phyloP scores from a whole-genome alignment of 2,888 invertebrate genomes.

The Busseola fusca region DNA sequence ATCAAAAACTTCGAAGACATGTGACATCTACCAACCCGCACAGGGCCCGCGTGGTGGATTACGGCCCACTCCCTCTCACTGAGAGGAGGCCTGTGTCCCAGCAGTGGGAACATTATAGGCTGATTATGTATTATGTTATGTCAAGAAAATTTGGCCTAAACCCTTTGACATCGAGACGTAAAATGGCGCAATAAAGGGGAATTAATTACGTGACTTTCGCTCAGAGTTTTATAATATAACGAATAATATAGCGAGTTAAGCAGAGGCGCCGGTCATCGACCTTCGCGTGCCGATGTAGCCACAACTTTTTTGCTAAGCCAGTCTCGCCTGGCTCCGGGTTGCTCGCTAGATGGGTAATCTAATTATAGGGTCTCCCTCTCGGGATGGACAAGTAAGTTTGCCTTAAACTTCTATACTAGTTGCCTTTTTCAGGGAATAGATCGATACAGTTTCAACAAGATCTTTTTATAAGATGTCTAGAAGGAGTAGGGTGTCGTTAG shows the following conservation, averaged over 20 bases:
- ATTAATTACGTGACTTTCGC: slow-evolving; percentile 76
- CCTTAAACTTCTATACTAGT: slow-evolving; percentile 71
- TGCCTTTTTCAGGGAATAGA: slow-evolving; percentile 62
- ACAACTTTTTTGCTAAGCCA: slow-evolving; percentile 83
- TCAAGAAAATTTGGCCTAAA: slow-evolving; percentile 35
- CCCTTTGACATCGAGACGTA: slow-evolving; percentile 59
- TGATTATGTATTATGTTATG: no score
- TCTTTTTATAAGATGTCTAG: slow-evolving; percentile 44
- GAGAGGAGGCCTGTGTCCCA: no score
- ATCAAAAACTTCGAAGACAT: no score
- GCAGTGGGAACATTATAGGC: no score
- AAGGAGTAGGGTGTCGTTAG: slow-evolving; percentile 6
- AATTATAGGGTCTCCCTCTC: slow-evolving; percentile 81
- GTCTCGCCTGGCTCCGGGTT: slow-evolving; percentile 74
- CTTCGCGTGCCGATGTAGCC: slow-evolving; percentile 75
- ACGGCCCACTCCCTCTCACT: no score
- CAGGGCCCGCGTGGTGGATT: no score
- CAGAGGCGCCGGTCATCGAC: slow-evolving; percentile 80
- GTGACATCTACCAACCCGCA: no score
- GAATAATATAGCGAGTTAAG: slow-evolving; percentile 74
- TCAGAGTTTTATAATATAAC: slow-evolving; percentile 76
- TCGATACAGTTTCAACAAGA: slow-evolving; percentile 64
- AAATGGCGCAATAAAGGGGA: slow-evolving; percentile 52
- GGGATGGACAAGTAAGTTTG: slow-evolving; percentile 71
- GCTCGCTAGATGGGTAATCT: slow-evolving; percentile 82